Evolutionary conservation across 2,113 vertebrate species (phyloP), one percentile per base, ranked within the genome.

Genomic region (Australoheros scitulus): DNA sequence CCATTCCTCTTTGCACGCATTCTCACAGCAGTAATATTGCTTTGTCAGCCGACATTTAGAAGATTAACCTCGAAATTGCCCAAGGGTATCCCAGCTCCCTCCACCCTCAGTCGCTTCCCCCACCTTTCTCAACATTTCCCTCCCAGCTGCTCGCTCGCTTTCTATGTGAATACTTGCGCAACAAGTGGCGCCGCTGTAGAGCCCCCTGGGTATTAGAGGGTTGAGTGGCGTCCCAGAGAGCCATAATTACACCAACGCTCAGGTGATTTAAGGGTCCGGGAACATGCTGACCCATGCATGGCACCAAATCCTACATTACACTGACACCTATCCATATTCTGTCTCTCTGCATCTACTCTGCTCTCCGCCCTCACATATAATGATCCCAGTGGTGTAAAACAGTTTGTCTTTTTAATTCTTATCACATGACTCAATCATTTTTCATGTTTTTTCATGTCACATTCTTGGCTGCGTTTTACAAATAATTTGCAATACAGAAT

Each of bases 31-130:
- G 82, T 77, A 81, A 86, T 91, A 85, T 87, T 88, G 77, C 88
- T 90, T 93, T 95, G 94, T 95, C 92, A 92, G 87, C 82, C 79
- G 41, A 87, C 90, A 59, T 95, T 95, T 92, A 91, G 88, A 88
- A 94, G 93, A 95, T 94, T 94, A 94, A 94, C 92, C 93, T 92
- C 84, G 64, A 91, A 89, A 88, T 92, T 93, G 92, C 94, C 94
- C 26, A 56, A 83, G 91, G 94, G 88, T 90, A 89, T 83, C 88
- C 83, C 79, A 60, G 11, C 75, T 78, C 58, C 29, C 77, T 57
- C 47, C 64, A 56, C 41, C 81, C 76, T 58, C 60, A 14, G n/a
- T 78, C 18, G 7, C 57, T 26, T 55, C 79, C 81, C 75, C 82
- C 79, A 41, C 76, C 82, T 81, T 79, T 88, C 89, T 80, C 92